phyloP scores from a whole-genome alignment of 2,888 invertebrate genomes.

The Mythimna vitellina region DNA sequence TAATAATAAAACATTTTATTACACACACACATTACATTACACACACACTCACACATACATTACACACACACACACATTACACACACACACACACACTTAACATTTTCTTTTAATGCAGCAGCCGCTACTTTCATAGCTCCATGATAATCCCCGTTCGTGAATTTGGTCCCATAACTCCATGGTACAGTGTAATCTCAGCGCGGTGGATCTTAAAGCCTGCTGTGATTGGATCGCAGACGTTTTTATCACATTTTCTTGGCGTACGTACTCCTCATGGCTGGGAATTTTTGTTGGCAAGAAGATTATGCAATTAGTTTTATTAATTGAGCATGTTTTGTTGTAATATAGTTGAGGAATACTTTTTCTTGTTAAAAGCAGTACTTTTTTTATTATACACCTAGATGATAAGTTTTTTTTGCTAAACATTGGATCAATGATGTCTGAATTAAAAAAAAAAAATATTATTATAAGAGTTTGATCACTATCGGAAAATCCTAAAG shows the following conservation, averaged over 20 bases:
- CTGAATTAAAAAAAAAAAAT: too few relatives aligned
- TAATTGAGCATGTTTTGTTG: slow-evolving; percentile 5
- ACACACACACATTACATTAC: too few relatives aligned
- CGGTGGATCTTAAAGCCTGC: slow-evolving; percentile 78
- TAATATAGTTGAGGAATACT: background rate
- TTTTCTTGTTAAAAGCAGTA: background rate
- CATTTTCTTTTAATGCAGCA: too few relatives aligned
- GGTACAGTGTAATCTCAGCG: slow-evolving; percentile 78
- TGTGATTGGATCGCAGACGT: slow-evolving; percentile 82
- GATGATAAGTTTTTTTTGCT: too few relatives aligned
- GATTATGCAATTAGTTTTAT: slow-evolving; percentile 41
- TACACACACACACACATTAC: too few relatives aligned
- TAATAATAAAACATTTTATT: too few relatives aligned
- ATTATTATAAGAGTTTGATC: too few relatives aligned
- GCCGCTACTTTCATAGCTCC: slow-evolving; percentile 68
- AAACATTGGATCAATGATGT: too few relatives aligned
- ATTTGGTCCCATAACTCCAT: slow-evolving; percentile 81
- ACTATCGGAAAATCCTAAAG: too few relatives aligned
- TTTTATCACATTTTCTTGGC: slow-evolving; percentile 73
- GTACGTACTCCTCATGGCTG: slow-evolving; percentile 27
- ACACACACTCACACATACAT: too few relatives aligned
- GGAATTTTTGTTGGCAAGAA: slow-evolving; percentile 56
- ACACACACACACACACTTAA: too few relatives aligned
- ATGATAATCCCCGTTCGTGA: slow-evolving; percentile 78
- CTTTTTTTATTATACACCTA: too few relatives aligned